Base-by-base conservation (phyloP, 2,113 vertebrate species). In the Hassar affinis region DNA sequence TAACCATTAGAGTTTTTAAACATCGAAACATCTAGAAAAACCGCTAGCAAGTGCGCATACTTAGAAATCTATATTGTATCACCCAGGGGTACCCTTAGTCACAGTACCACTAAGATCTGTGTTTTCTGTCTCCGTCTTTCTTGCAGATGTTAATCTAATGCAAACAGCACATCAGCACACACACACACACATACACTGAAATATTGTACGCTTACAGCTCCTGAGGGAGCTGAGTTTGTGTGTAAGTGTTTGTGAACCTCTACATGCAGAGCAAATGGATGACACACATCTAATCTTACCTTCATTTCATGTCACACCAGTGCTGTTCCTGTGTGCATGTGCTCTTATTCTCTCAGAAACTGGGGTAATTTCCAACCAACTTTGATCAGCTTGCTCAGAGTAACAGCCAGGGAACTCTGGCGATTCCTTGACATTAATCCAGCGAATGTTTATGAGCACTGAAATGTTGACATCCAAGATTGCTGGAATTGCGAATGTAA, bases 191-290 rank as follows among this genome's bases (percentile, higher is more conserved):
- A 86, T 47, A 52, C 30, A 66, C 71, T 74, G 82, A 83, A 87
- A 89, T 72, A 86, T 78, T 79, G 76, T 87, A 86, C 80, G 49
- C n/a, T 61, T 66, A 79, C 86, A 66, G 38, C 77, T 88, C 87
- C 85, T 90, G 84, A 86, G 83, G 80, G 84, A 85, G 86, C 38
- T 79, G 52, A 87, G 69, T 88, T 33, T 69, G 79, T 84, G 52
- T 78, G 78, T 35, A 52, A 69, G 74, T 71, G 62, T 83, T 66
- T 78, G 79, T 66, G 79, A 72, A 74, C 68, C 52, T 74, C 18
- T 42, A 74, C 74, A 77, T 77, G 17, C 81, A 66, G 20, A 66
- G 57, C 66, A 64, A 80, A 78, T 35, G 33, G 64, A 69, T 64
- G 79, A 51, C 84, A 81, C 57, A 66, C 47, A 74, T 61, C 75